Base-by-base conservation (phyloP, 2,888 invertebrate genomes). In the Dynastes hyllus region DNA sequence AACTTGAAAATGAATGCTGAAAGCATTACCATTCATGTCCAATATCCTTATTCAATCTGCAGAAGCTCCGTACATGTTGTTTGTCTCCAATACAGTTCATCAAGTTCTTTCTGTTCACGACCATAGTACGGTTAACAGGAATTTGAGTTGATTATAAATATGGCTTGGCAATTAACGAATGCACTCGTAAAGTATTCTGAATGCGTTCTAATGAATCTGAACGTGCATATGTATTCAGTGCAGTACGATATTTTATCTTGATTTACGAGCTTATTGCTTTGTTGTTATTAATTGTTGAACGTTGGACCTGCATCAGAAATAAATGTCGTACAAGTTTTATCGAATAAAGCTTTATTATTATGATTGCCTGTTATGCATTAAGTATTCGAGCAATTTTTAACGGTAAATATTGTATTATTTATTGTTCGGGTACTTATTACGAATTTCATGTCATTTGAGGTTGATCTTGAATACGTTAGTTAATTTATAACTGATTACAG, bases 201-300 rank as follows among this genome's bases (percentile, higher is more conserved):
- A 69, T 69, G 51, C 69, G 51, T 69, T 69, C 69, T 69, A 69
- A 69, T 69, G 69, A 69, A 40, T 69, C 51, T 13, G 66, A 66
- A 40, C 66, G 27, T 27, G 29, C 63, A 32, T n/a, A 63, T 58
- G 22, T 58, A 58, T 58, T 58, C 55, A 40, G 16, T 67, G 53
- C 29, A 69, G 13, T 69, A 51, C 69, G 13, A 27, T 69, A 69
- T 69, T 50, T 69, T 69, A 69, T 40, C 22, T 29, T 69, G 69
- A 69, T 69, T 69, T 69, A 69, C 51, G 51, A 51, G 11, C 69
- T 51, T 51, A 69, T 51, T 69, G 69, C 69, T 40, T 69, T 69
- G 69, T 69, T 69, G 50, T 69, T 69, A 69, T 69, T 69, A 69
- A 69, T 69, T 69, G 69, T 40, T 69, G 53, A 40, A 69, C 29